Base-by-base conservation (phyloP, 2,113 vertebrate species). In the Psephotus haematonotus region DNA sequence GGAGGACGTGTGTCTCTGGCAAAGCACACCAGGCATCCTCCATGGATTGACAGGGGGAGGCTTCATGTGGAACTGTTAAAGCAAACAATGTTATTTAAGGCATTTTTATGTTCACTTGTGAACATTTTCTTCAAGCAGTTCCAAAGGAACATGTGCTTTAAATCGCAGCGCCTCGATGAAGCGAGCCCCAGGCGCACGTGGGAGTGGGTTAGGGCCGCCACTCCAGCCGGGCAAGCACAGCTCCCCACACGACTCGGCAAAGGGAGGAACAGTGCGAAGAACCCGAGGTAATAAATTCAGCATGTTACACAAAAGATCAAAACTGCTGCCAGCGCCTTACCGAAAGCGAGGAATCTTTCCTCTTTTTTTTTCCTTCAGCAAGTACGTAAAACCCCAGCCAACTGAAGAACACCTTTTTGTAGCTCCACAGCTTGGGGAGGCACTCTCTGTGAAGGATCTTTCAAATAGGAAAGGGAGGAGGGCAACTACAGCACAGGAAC, bases 141-240 rank as follows among this genome's bases (percentile, higher is more conserved):
- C 88, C 88, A 82, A 69, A 39, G 70, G 16, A 90, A 88, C 91
- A 81, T 90, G 87, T 94, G 93, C 82, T 83, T 50, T 52, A 16
- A 62, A 71, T 28, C 29, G 14, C 27, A 4, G 76, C 0, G 43
- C 57, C 41, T 25, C 9, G 8, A 70, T 39, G 68, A 74, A 69
- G 24, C 2, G 63, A 70, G 79, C 53, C 39, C 39, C 53, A 35
- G 84, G 74, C 39, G 1, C 75, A 78, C 10, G 1, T 25, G 62
- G 37, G 72, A 49, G 49, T 1, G 71, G 50, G 59, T 53, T 71
- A 50, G 81, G 83, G 67, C 4, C 18, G 27, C 35, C 1, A 2
- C 67, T 82, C 82, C 0, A 1, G 69, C 29, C 72, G 2, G 74
- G 35, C 16, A 7, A 82, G 70, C 76, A 50, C 39, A n/a, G 89